These are phyloP conservation scores for Rhinoptilus africanus DNA, from an alignment of 2,113 vertebrate genomes.

Conservation along the genomic window DNA sequence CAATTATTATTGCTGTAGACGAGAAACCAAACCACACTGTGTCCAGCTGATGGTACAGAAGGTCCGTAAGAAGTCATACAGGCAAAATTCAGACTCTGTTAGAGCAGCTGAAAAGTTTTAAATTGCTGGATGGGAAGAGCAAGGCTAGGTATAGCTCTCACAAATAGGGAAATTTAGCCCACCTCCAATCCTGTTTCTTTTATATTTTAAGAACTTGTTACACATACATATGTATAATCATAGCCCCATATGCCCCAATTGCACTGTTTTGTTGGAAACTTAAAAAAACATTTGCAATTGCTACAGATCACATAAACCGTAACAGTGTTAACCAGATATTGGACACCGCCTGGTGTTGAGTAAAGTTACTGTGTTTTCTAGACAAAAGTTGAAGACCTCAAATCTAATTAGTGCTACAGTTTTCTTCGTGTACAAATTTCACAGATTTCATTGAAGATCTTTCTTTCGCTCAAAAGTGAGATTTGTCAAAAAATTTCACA, in stretches of 20 bases:
- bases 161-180: not conserved
- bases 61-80: not conserved
- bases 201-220: constrained; percentile 3
- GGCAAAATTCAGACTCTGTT: not conserved
- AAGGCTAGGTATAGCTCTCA: not conserved
- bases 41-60: not conserved
- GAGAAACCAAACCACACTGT: not conserved
- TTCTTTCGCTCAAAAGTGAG: not conserved
- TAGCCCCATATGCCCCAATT: not conserved
- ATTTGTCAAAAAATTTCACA: not conserved
- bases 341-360: not conserved
- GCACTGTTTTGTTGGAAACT: constrained; percentile 9
- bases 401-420: not conserved
- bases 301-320: not conserved
- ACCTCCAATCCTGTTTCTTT: not conserved
- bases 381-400: not conserved
- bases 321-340: not conserved
- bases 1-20: not conserved
- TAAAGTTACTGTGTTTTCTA: not conserved
- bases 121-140: not conserved
- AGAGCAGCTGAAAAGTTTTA: not conserved
- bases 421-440: not conserved
- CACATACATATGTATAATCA: not conserved
- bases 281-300: not conserved
- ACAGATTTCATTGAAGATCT: not conserved